phyloP scores from a whole-genome alignment of 2,113 vertebrate species.

The Octodon degus region DNA sequence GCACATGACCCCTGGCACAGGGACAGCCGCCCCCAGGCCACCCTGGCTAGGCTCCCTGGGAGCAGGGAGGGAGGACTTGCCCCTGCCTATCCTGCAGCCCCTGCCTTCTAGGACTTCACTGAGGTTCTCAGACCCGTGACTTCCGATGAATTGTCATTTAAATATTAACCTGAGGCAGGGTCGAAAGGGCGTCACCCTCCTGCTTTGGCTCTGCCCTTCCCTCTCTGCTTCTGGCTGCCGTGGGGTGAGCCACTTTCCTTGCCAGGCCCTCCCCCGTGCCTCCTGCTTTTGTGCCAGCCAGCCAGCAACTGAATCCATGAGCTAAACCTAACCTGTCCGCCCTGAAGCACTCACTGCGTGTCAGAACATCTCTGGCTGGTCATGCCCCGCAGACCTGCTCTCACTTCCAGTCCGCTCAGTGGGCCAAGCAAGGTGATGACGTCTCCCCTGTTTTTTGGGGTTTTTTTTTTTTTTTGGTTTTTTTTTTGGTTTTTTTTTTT shows the following conservation, averaged over 20 bases:
- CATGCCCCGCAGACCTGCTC: accelerated
- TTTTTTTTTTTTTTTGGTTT: too few relatives aligned
- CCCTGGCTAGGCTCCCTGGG: background rate
- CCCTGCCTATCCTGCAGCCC: too few relatives aligned
- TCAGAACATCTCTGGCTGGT: background rate
- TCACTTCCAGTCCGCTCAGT: too few relatives aligned
- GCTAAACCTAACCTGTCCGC: background rate
- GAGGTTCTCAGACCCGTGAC: background rate
- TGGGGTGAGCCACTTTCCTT: background rate
- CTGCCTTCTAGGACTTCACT: background rate
- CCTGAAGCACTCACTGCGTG: background rate
- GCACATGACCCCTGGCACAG: background rate
- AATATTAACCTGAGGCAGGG: background rate
- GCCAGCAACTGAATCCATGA: background rate
- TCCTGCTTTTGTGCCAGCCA: background rate
- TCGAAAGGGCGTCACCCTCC: background rate
- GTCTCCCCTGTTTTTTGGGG: background rate
- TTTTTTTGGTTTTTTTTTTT: too few relatives aligned
- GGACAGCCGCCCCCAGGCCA: background rate
- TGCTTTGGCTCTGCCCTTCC: background rate
- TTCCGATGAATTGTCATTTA: background rate
- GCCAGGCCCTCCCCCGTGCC: accelerated
- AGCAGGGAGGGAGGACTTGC: background rate
- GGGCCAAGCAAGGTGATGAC: background rate
- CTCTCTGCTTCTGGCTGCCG: background rate